A percentile compares a stretch with the other conserved stretches of the same genome.
Evolutionary conservation across 2,888 invertebrate genomes (phyloP).

Genomic region (Andrena trimmerana): DNA sequence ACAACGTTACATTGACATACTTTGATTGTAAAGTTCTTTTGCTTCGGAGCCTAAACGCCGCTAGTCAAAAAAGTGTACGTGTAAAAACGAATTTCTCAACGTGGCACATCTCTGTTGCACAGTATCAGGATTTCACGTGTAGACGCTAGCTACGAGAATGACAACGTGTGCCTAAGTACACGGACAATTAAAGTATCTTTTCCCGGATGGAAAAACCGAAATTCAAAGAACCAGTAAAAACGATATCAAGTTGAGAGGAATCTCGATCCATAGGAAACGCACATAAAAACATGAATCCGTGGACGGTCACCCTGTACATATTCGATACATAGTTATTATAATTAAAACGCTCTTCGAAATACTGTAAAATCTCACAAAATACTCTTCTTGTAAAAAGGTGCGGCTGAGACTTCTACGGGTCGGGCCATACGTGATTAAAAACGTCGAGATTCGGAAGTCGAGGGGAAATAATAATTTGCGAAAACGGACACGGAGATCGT

Average conservation of each 20-base stretch:
- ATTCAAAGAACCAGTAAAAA: constrained; percentile 54
- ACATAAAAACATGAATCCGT: constrained; percentile 79
- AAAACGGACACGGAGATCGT: constrained; percentile 59
- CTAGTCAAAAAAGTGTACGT: constrained; percentile 50
- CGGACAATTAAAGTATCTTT: constrained; percentile 53
- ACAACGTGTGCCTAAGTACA: constrained; percentile 66
- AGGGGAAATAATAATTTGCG: constrained; percentile 39
- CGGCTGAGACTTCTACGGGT: constrained; percentile 73
- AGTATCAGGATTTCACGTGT: constrained; percentile 48
- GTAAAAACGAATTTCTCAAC: constrained; percentile 59
- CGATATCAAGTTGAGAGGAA: constrained; percentile 65
- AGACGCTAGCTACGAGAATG: constrained; percentile 44
- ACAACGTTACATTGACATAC: constrained; percentile 55
- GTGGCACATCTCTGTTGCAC: constrained; percentile 57
- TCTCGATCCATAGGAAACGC: constrained; percentile 67
- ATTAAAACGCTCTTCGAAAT: constrained; percentile 84
- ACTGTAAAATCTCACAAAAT: constrained; percentile 85
- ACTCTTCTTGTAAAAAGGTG: constrained; percentile 81
- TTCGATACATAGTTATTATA: constrained; percentile 81
- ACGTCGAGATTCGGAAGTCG: constrained; percentile 69
- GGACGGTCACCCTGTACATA: constrained; percentile 82
- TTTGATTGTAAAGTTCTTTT: constrained; percentile 51
- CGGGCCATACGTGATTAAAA: constrained; percentile 66
- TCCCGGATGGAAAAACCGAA: constrained; percentile 38
- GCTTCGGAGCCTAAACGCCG: constrained; percentile 47